These are phyloP conservation scores for Epinotia demarniana DNA, from an alignment of 2,888 invertebrate species.

Conservation along the genomic window DNA sequence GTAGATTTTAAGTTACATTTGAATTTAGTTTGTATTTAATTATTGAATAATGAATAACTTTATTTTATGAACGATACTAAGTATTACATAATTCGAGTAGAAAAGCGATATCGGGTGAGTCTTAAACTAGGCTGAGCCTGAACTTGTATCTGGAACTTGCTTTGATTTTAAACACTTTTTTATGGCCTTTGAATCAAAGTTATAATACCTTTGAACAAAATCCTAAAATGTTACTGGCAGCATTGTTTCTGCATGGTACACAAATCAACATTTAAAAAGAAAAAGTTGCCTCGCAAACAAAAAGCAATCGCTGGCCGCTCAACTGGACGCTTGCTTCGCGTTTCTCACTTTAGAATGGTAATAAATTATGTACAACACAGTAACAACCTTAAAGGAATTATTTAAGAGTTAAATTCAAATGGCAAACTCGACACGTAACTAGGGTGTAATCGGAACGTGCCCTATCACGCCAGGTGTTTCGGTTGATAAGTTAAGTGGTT, in stretches of 20 bases:
- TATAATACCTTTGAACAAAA: background rate
- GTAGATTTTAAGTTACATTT: no score
- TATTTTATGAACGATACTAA: no score
- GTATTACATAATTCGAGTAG: no score
- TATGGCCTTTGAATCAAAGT: background rate
- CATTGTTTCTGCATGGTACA: background rate
- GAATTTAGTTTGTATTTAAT: no score
- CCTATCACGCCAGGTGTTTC: conserved; percentile 38
- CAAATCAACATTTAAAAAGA: background rate
- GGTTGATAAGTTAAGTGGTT: conserved; percentile 32
- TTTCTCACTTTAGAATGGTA: no score
- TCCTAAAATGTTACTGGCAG: background rate
- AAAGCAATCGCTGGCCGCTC: background rate
- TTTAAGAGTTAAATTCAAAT: background rate
- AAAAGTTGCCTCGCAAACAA: background rate
- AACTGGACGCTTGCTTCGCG: background rate
- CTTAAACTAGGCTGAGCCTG: no score
- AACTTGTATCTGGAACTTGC: no score
- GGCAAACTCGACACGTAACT: background rate
- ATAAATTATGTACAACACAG: background rate
- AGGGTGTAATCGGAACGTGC: background rate
- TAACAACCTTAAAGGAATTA: background rate
- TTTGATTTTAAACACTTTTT: background rate
- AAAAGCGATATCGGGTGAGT: no score
- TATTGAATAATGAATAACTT: no score